Base-by-base conservation (phyloP, 2,888 invertebrate genomes). In the Diarsia rubi region DNA sequence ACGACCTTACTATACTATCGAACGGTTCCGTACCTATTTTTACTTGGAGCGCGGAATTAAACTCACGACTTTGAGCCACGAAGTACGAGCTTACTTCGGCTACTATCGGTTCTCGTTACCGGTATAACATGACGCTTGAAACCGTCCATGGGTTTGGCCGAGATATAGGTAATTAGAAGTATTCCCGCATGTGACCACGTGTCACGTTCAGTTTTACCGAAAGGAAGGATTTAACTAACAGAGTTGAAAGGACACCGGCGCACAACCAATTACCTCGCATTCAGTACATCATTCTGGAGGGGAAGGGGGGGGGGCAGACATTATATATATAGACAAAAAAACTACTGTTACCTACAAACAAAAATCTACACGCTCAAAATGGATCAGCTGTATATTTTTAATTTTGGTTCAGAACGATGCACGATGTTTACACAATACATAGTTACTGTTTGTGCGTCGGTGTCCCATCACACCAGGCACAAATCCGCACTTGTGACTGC, bases 21-120 rank as follows among this genome's bases (percentile, higher is more conserved):
- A 89, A 88, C 83, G 82, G 83, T 84, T 84, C 83, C 76, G 75
- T 80, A 83, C 71, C 75, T 85, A 89, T 90, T 91, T 90, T 89
- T 88, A 86, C 83, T 79, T 70, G 78, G 75, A 75, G 75, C 44
- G 68, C 80, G 71, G 86, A 87, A 90, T 91, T 85, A 84, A 85
- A 88, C 88, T 90, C 90, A 90, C 90, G 90, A 89, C 85, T 75
- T 68, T 21, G 73, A 60, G 73, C 65, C 79, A 84, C 81, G 85
- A 81, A 73, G 76, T 65, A 42, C 37, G n/a, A 42, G n/a, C 14
- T 62, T 62, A 42, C n/a, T 62, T 62, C 24, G 37, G n/a, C 8
- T 63, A 83, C 78, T 78, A 78, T 64, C 37, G 70, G 52, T 78
- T 73, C 74, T 78, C 73, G 81, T 63, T 68, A 67, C 52, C 21